These are phyloP conservation scores for Mythimna lalbum DNA, from an alignment of 2,888 invertebrate genomes.

Conservation along the genomic window DNA sequence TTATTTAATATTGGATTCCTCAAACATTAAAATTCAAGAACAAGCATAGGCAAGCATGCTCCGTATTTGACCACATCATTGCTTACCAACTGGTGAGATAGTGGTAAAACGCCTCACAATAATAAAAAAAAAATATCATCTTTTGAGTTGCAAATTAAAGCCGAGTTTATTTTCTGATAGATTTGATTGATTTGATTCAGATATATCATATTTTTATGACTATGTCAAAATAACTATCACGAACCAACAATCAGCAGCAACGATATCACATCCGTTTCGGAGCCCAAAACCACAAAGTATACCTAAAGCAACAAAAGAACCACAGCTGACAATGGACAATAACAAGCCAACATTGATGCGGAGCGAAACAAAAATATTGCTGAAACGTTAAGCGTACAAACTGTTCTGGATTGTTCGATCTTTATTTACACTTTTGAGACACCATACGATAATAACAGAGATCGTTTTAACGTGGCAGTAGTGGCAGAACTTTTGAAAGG, in stretches of 20 bases:
- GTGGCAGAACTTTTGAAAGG: neutral
- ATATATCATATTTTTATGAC: too few relatives aligned
- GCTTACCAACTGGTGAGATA: too few relatives aligned
- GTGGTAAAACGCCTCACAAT: too few relatives aligned
- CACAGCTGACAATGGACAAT: constrained; percentile 44
- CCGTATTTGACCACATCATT: too few relatives aligned
- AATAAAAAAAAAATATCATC: too few relatives aligned
- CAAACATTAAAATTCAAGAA: too few relatives aligned
- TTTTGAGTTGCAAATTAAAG: neutral
- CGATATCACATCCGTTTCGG: constrained; percentile 3
- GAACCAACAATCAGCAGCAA: neutral
- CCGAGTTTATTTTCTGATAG: neutral
- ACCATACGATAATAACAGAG: neutral
- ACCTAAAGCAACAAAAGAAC: constrained; percentile 32
- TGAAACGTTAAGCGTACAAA: constrained; percentile 21
- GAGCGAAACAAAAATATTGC: constrained; percentile 47
- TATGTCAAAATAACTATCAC: neutral
- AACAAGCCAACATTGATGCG: constrained; percentile 31
- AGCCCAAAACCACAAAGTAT: constrained; percentile 31
- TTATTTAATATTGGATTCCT: too few relatives aligned
- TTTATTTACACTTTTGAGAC: constrained; percentile 15
- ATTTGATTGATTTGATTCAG: too few relatives aligned
- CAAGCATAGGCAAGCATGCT: too few relatives aligned
- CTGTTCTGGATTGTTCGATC: constrained; percentile 37
- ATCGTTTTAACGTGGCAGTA: neutral